Evolutionary conservation across 1,140 invertebrate genomes (phyloP), one percentile per base, ranked within the genome.

Genomic region (Plectus sambesii): DNA sequence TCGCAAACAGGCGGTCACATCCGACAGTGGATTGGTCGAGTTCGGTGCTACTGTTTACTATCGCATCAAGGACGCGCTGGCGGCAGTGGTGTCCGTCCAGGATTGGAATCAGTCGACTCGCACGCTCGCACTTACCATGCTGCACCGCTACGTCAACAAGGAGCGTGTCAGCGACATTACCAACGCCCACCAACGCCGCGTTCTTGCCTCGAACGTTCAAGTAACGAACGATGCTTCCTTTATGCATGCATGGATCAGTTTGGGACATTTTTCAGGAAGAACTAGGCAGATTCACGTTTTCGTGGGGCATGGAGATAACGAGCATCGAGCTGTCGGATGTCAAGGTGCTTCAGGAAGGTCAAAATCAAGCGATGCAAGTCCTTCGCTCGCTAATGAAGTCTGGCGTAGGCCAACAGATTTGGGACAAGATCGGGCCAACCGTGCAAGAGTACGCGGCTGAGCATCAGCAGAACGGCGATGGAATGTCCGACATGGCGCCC

Each of bases 271-370:
- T 53, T 55, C 15, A 53, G 48, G 46, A 54, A 37, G 55, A 56
- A 42, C 30, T 56, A 25, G 51, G 47, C 9, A 23, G 29, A 6
- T 56, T 56, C 29, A 56, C 53, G 3, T 36, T 22, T n/a, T 50
- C 50, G 26, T 56, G 41, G 41, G 55, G 55, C 33, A 35, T 56
- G n/a, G 51, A 56, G 36, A 53, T 56, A 3, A 56, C 55, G 1
- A 42, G 56, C 8, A 48, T 56, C 2, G 55, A 56, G 29, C 38
- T 56, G 33, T 56, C 53, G 4, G 55, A 56, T 37, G 42, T 56
- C 23, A 56, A 56, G 33, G 48, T 56, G 25, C 20, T 56, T 9
- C 50, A 56, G 36, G 55, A 56, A 45, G 55, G 53, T 17, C 51
- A 56, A 40, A 56, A 56, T 45, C 50, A 52, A 50, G 55, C 49